These are phyloP conservation scores for Pseudococcus longispinus DNA, from an alignment of 2,888 invertebrate species.

Conservation along the genomic window DNA sequence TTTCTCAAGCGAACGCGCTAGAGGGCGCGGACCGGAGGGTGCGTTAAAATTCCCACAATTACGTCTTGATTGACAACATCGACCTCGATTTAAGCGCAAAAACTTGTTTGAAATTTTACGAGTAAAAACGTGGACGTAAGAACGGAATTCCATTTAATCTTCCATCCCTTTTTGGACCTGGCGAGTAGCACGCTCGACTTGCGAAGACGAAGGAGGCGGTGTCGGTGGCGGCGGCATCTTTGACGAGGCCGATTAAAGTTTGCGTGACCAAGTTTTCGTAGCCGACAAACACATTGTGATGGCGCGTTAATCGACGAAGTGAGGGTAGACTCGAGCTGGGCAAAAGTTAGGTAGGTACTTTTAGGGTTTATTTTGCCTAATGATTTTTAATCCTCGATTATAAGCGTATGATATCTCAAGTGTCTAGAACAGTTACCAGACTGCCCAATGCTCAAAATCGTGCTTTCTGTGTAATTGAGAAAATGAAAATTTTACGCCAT, in stretches of 20 bases:
- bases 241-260: conserved; percentile 1
- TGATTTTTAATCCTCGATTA: neutral
- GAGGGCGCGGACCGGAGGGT: neutral
- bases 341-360: neutral
- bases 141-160: conserved; percentile 11
- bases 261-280: conserved; percentile 1
- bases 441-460: too few relatives aligned
- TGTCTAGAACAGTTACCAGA: neutral
- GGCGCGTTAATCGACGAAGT: neutral
- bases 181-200: neutral
- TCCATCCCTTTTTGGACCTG: neutral
- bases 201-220: neutral
- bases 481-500: too few relatives aligned
- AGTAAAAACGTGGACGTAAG: neutral
- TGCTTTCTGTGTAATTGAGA: too few relatives aligned
- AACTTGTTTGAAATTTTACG: conserved; percentile 11
- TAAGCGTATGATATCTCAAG: neutral
- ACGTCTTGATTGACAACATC: neutral
- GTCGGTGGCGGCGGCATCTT: neutral
- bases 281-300: neutral
- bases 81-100: conserved; percentile 1
- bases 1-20: neutral
- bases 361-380: neutral
- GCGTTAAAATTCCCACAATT: neutral
- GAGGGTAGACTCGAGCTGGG: neutral